A percentile compares a stretch with the other conserved stretches of the same genome.
These are phyloP conservation scores for Megalopta genalis DNA, from an alignment of 1,140 invertebrate genomes.

Conservation along the genomic window DNA sequence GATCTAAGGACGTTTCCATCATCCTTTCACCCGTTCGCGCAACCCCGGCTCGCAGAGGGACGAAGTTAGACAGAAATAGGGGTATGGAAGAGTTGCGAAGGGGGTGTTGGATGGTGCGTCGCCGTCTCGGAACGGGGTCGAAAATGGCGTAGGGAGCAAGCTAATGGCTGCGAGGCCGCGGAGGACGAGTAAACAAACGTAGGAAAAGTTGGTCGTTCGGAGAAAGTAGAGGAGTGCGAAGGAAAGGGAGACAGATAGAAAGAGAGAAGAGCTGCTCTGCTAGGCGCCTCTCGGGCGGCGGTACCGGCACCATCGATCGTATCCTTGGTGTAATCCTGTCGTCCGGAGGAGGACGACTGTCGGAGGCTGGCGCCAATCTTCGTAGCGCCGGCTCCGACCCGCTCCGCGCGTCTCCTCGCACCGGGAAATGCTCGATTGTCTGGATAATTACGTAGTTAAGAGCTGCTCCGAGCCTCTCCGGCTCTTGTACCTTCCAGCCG, in stretches of 20 bases:
- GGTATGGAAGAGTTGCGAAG: neutral
- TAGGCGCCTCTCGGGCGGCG: slow-evolving; percentile 53
- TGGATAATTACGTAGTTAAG: slow-evolving; percentile 38
- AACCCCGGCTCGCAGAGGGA: too few relatives aligned
- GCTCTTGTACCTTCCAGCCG: too few relatives aligned
- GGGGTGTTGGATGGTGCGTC: too few relatives aligned
- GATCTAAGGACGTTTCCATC: too few relatives aligned
- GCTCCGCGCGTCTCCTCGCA: neutral
- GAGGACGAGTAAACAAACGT: slow-evolving; percentile 58
- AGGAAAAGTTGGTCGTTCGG: slow-evolving; percentile 35
- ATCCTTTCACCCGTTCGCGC: too few relatives aligned
- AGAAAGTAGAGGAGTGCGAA: slow-evolving; percentile 11
- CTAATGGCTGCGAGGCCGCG: slow-evolving; percentile 17
- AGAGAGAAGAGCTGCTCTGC: neutral
- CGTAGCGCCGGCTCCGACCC: neutral
- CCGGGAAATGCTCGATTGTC: slow-evolving; percentile 31
- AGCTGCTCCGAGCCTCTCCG: too few relatives aligned
- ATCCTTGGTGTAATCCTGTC: slow-evolving; percentile 56
- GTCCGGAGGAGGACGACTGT: slow-evolving; percentile 4
- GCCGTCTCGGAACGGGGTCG: neutral
- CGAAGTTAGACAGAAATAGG: neutral
- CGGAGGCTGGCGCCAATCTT: slow-evolving; percentile 47
- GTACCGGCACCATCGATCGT: slow-evolving; percentile 51
- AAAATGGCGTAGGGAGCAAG: slow-evolving; percentile 3
- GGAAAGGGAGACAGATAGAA: neutral